Percentiles rank a stretch among this genome's conserved stretches.
Conservation (phyloP, 1,140 invertebrate genomes). For the Lordiphosa clarofinis region DNA sequence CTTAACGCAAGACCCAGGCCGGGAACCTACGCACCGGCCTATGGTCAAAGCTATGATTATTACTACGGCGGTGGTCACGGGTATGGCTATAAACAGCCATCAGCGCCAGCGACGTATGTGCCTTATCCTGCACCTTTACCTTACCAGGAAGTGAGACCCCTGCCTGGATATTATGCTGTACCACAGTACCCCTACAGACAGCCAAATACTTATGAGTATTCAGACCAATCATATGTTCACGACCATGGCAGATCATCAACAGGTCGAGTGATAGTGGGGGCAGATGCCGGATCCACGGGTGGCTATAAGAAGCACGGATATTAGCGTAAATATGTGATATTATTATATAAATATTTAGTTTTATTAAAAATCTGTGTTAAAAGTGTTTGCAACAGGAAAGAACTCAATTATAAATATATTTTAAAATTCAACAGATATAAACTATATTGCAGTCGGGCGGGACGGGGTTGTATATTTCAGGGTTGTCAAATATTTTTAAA, state of each 20-base stretch:
- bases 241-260: slow-evolving; percentile 17
- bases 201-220: background rate
- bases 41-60: slow-evolving; percentile 59
- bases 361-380: too few relatives aligned
- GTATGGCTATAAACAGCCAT: slow-evolving; percentile 22
- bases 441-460: too few relatives aligned
- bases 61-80: slow-evolving; percentile 53
- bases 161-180: slow-evolving; percentile 26
- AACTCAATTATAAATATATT: too few relatives aligned
- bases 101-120: slow-evolving; percentile 13
- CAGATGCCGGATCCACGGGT: slow-evolving; percentile 6
- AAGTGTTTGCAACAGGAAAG: too few relatives aligned
- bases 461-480: too few relatives aligned
- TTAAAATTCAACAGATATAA: too few relatives aligned
- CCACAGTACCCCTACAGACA: slow-evolving; percentile 27
- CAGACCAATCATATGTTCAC: background rate
- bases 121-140: slow-evolving; percentile 23
- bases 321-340: slow-evolving; percentile 20
- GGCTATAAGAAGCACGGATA: slow-evolving; percentile 58
- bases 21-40: slow-evolving; percentile 22
- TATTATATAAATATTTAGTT: background rate
- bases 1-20: slow-evolving; percentile 15
- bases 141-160: slow-evolving; percentile 9
- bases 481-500: too few relatives aligned
- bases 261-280: background rate